phyloP scores from a whole-genome alignment of 2,888 invertebrate genomes.

The Rugalucina vietnamica region DNA sequence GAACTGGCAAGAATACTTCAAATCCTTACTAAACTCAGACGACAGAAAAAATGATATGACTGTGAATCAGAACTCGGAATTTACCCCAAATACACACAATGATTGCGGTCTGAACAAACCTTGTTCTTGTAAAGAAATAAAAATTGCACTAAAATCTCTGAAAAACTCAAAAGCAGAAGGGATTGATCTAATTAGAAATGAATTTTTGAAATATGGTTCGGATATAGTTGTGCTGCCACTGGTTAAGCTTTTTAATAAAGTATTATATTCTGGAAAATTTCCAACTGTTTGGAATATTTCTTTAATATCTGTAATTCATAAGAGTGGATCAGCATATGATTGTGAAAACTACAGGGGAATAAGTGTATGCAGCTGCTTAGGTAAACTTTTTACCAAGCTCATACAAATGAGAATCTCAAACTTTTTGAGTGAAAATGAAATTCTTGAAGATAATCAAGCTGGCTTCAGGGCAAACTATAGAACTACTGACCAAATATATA shows the following conservation, averaged over 20 bases:
- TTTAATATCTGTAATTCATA: neutral
- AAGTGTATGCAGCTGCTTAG: neutral
- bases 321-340: neutral
- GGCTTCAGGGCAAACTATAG: neutral
- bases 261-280: neutral
- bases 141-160: neutral
- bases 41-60: neutral
- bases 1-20: neutral
- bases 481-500: neutral
- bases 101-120: too few species aligned
- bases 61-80: neutral
- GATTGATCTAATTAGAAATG: conserved; percentile 7
- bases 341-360: neutral
- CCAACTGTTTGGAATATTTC: neutral
- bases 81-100: too few species aligned
- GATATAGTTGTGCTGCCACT: neutral
- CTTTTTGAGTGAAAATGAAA: neutral
- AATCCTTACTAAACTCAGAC: neutral
- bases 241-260: conserved; percentile 14
- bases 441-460: neutral
- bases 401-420: neutral
- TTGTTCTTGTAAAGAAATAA: neutral
- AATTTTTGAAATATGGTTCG: conserved; percentile 8
- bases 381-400: neutral
- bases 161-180: conserved; percentile 3